Percentiles rank a stretch among this genome's conserved stretches.
Conservation (phyloP, 1,140 invertebrate species). For the Nixonia krombeini region DNA sequence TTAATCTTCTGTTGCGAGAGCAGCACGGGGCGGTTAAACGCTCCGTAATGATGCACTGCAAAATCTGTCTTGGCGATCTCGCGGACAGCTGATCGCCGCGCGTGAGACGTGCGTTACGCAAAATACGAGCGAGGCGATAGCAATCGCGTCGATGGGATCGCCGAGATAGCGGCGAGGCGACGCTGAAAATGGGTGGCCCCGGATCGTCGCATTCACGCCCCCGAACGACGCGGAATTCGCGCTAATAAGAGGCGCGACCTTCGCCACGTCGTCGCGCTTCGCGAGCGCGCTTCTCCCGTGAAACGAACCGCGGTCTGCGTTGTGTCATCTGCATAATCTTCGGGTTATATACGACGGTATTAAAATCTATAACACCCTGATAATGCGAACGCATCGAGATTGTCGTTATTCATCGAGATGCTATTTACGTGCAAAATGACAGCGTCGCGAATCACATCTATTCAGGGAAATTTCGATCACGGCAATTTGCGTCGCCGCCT, state of each 20-base stretch:
- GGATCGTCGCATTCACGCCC: slow-evolving; percentile 19
- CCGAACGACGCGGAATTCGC: slow-evolving; percentile 3
- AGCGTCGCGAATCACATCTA: slow-evolving; percentile 21
- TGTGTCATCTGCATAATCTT: slow-evolving; percentile 26
- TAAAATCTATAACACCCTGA: slow-evolving; percentile 19
- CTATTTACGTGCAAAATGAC: slow-evolving; percentile 19
- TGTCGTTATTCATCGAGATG: slow-evolving; percentile 19
- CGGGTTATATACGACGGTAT: slow-evolving; percentile 4
- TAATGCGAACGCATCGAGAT: slow-evolving; percentile 13
- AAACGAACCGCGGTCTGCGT: slow-evolving; percentile 17
- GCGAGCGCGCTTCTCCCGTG: slow-evolving; percentile 1
- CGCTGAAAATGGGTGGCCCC: slow-evolving; percentile 22
- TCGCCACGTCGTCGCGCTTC: background rate
- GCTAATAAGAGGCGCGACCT: slow-evolving; percentile 18
- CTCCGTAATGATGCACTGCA: slow-evolving; percentile 47
- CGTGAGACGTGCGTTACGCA: slow-evolving; percentile 52
- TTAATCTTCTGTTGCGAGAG: slow-evolving; percentile 59
- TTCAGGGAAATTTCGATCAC: slow-evolving; percentile 8
- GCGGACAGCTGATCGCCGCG: slow-evolving; percentile 21
- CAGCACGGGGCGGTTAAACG: slow-evolving; percentile 35
- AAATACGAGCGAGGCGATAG: slow-evolving; percentile 55
- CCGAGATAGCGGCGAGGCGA: slow-evolving; percentile 12
- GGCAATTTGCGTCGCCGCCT: background rate
- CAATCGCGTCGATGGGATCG: slow-evolving; percentile 52
- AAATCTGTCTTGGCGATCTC: slow-evolving; percentile 35